phyloP scores from a whole-genome alignment of 1,140 invertebrate genomes.

The Oryctes rhinoceros region DNA sequence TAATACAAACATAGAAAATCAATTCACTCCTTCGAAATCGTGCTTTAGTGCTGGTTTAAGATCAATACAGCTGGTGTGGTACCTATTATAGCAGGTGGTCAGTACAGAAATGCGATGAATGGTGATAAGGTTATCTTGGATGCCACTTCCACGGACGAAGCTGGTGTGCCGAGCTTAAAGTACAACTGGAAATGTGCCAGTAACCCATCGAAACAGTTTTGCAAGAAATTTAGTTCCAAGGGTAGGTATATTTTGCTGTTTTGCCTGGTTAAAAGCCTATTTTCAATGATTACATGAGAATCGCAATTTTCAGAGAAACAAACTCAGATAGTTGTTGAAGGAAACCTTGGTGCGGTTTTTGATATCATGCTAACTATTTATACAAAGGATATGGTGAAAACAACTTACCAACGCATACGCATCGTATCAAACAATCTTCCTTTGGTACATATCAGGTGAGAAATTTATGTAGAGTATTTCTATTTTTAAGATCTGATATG shows the following conservation, averaged over 20 bases:
- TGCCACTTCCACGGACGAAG: background rate
- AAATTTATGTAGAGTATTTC: background rate
- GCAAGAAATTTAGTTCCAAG: background rate
- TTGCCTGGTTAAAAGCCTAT: too few relatives aligned
- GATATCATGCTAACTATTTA: background rate
- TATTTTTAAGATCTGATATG: too few relatives aligned
- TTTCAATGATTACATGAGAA: too few relatives aligned
- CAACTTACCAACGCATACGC: background rate
- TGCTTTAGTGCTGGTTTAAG: conserved; percentile 7
- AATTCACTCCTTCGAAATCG: background rate
- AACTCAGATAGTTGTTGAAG: background rate
- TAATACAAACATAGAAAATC: background rate
- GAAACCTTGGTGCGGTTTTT: background rate
- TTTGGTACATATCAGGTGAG: background rate
- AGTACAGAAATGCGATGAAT: background rate
- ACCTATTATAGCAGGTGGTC: background rate
- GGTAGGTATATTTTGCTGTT: background rate
- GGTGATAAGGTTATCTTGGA: background rate
- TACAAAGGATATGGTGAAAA: background rate
- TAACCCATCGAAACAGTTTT: background rate
- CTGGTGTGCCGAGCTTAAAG: background rate
- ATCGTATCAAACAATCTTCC: background rate
- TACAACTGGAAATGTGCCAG: background rate
- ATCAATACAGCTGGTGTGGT: background rate
- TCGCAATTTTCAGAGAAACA: background rate